Base-by-base conservation (phyloP, 2,888 invertebrate species). In the Rhodophaea formosa region DNA sequence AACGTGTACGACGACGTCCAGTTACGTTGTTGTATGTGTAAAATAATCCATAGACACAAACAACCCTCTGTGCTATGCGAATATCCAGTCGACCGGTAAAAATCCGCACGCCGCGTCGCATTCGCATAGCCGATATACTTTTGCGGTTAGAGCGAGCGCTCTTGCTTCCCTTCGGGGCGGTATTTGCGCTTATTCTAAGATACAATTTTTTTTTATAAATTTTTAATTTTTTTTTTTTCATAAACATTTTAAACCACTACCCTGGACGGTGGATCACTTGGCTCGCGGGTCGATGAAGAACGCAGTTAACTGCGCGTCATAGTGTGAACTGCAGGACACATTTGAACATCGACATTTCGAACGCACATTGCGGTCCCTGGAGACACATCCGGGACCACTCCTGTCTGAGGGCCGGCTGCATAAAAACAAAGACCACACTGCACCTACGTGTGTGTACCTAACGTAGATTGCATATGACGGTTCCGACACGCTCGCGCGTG, bases 241-340 rank as follows among this genome's bases (percentile, higher is more conserved):
- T 23, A 23, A 23, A 23, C 23, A 23, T 23, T 35, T 3, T 23
- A 23, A 23, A 23, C 23, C 23, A 23, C 23, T 23, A 23, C 23
- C 23, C 23, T 23, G 23, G 23, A 23, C 23, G 23, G 23, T 23
- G 92, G 91, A 92, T 92, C 92, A 91, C 92, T 92, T 86, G 92
- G 91, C 90, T 92, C 91, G 88, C 88, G 88, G 82, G 85, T 92
- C 92, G 92, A 92, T 92, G 92, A 92, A 92, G 91, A 92, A 89
- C 92, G 92, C 91, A 92, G 89, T 74, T 71, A 84, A 79, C 76
- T 82, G 84, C 82, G 85, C 75, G 82, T 74, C 76, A 79, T 75
- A 80, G 72, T 87, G 85, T 87, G 86, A 88, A 82, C 76, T 84
- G 88, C 88, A 89, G 85, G 82, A 89, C 88, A 90, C 91, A 88